Base-by-base conservation (phyloP, 2,888 invertebrate species). In the Chrysolina americana region DNA sequence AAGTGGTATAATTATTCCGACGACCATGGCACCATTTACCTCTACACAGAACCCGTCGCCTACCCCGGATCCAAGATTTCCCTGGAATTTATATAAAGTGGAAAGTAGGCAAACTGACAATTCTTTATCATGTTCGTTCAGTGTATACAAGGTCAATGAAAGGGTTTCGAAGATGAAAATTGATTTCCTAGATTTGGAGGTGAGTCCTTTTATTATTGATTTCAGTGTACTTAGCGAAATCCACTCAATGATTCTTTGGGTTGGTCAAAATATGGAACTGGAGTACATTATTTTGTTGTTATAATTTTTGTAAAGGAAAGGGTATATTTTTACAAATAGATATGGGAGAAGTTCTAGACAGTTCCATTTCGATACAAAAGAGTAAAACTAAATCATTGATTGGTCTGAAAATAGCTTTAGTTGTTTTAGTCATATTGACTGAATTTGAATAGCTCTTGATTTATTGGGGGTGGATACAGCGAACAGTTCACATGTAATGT, bases 181-280 rank as follows among this genome's bases (percentile, higher is more conserved):
- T 69, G 94, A 94, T 83, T 93, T 95, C 80, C 85, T 90, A 8
- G 90, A 90, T 85, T 92, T 95, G 84, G 93, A 94, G 90, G 94
- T 93, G 88, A 84, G 84, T 36, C 21, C 19, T 17, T 47, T 36
- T 36, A 6, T 6, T 36, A 36, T 36, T 36, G 36, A 8, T 36
- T 36, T 8, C 36, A 36, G 8, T 36, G n/a, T n/a, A n/a, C n/a
- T 8, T 36, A 8, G 8, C 8, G 4, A 8, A 36, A 36, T 0
- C 8, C 8, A 36, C 8, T 36, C 28, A 28, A 28, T 5, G 28
- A 28, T 28, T 28, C 28, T 28, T 5, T 28, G 28, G 28, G 5
- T 28, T 28, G 28, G 2, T 2, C 28, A 5, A 28, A 3, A 28
- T 28, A 28, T 28, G 28, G 28, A 5, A n/a, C n/a, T n/a, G n/a